phyloP scores from a whole-genome alignment of 2,797 vertebrate species.

The Okamejei kenojei region DNA sequence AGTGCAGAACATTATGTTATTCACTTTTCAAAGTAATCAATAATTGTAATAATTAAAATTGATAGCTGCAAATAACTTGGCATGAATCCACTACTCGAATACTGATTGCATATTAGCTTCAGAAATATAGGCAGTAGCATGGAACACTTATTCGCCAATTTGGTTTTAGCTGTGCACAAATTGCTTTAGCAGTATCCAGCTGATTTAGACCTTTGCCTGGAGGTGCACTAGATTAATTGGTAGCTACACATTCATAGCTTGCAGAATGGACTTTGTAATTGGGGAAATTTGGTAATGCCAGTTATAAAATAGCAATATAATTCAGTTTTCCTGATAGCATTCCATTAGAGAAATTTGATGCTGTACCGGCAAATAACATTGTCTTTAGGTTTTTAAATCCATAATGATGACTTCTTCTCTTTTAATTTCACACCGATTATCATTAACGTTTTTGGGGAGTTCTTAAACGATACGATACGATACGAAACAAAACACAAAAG shows the following conservation, averaged over 20 bases:
- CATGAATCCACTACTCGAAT: slow-evolving; percentile 62
- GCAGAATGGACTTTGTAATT: slow-evolving; percentile 72
- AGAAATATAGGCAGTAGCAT: slow-evolving; percentile 60
- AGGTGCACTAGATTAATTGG: slow-evolving; percentile 73
- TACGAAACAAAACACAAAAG: no score
- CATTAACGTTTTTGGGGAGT: not conserved
- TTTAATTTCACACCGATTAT: not conserved
- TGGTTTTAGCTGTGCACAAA: slow-evolving; percentile 74
- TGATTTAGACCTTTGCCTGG: slow-evolving; percentile 74
- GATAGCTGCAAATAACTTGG: slow-evolving; percentile 72
- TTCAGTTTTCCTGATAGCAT: slow-evolving; percentile 54
- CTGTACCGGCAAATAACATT: slow-evolving; percentile 45
- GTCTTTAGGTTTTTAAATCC: slow-evolving; percentile 46
- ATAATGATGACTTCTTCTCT: not conserved
- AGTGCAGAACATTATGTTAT: slow-evolving; percentile 59
- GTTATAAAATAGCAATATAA: slow-evolving; percentile 69
- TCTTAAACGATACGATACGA: not conserved
- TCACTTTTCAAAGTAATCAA: slow-evolving; percentile 69
- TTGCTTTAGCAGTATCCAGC: slow-evolving; percentile 72
- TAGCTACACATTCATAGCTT: slow-evolving; percentile 67
- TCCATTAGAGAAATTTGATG: slow-evolving; percentile 60
- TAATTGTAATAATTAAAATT: slow-evolving; percentile 80
- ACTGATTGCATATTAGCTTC: slow-evolving; percentile 69
- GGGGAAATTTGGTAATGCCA: slow-evolving; percentile 71
- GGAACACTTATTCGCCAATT: slow-evolving; percentile 76